Evolutionary conservation across 2,888 invertebrate species (phyloP).

Genomic region (Microchrysa polita): DNA sequence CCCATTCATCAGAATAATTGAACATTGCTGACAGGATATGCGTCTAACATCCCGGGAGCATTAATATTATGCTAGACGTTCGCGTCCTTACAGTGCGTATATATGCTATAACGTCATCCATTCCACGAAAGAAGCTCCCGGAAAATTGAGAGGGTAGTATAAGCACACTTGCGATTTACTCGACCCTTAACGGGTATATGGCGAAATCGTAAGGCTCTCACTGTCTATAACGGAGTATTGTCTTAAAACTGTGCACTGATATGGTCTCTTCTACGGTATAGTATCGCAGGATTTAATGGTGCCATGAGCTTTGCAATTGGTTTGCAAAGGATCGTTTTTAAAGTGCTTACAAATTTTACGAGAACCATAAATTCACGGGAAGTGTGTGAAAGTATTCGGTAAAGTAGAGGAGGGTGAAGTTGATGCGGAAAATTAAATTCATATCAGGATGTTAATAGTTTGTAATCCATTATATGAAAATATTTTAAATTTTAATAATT

Average conservation of each 20-base stretch:
- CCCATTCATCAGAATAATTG: constrained; percentile 56
- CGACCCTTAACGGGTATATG: constrained; percentile 27
- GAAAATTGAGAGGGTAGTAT: background rate
- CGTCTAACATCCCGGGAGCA: constrained; percentile 45
- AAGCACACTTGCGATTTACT: background rate
- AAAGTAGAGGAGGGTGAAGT: constrained; percentile 26
- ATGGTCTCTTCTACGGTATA: constrained; percentile 44
- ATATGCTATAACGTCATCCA: constrained; percentile 10
- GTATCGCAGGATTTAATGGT: constrained; percentile 42
- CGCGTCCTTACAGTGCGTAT: constrained; percentile 41
- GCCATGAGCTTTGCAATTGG: constrained; percentile 40
- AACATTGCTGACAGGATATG: constrained; percentile 52
- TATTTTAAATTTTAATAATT: constrained; percentile 11
- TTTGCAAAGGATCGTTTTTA: constrained; percentile 45
- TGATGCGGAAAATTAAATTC: constrained; percentile 48
- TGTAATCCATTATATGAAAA: constrained; percentile 48
- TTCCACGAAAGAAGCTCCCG: background rate
- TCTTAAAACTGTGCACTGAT: constrained; percentile 44
- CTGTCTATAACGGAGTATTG: constrained; percentile 27
- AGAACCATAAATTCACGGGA: constrained; percentile 48
- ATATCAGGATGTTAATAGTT: constrained; percentile 48
- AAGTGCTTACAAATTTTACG: constrained; percentile 49
- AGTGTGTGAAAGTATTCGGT: constrained; percentile 40
- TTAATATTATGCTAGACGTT: constrained; percentile 42
- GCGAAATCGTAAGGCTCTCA: constrained; percentile 34